phyloP scores from a whole-genome alignment of 2,113 vertebrate species.

The Entomyzon cyanotis region DNA sequence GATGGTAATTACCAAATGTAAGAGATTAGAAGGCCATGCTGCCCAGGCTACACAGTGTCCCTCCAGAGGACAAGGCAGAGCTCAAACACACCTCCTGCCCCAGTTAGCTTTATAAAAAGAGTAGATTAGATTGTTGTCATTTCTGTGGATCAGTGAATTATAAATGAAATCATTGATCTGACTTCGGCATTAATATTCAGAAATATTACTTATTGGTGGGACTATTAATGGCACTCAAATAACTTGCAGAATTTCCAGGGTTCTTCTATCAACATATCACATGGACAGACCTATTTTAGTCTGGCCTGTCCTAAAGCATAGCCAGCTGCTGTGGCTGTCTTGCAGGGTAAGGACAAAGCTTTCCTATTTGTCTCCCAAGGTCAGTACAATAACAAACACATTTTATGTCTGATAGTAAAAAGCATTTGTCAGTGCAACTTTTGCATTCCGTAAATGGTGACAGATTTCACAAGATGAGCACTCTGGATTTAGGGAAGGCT shows the following conservation, averaged over 20 bases:
- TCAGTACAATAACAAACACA: conserved; percentile 43
- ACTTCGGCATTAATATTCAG: neutral
- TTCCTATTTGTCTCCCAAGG: conserved; percentile 48
- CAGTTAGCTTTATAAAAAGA: neutral
- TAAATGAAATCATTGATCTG: neutral
- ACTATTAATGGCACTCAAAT: neutral
- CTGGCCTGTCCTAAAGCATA: conserved; percentile 41
- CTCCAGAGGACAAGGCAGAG: neutral
- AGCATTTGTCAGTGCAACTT: conserved; percentile 17
- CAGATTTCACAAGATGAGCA: neutral
- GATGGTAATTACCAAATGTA: neutral
- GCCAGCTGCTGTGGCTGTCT: conserved; percentile 46
- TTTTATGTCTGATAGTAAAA: conserved; percentile 20
- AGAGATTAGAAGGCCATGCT: neutral
- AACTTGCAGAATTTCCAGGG: neutral
- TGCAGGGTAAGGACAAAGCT: conserved; percentile 27
- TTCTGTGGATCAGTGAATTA: neutral
- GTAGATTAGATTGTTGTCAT: neutral
- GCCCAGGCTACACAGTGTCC: neutral
- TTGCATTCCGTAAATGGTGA: neutral
- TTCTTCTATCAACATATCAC: neutral
- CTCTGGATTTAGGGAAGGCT: neutral
- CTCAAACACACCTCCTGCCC: neutral
- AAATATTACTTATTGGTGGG: neutral
- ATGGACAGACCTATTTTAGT: conserved; percentile 50